A percentile compares a stretch with the other conserved stretches of the same genome.
Conservation (phyloP, 2,113 vertebrate species). For the Cryptoleucopteryx plumbea region DNA sequence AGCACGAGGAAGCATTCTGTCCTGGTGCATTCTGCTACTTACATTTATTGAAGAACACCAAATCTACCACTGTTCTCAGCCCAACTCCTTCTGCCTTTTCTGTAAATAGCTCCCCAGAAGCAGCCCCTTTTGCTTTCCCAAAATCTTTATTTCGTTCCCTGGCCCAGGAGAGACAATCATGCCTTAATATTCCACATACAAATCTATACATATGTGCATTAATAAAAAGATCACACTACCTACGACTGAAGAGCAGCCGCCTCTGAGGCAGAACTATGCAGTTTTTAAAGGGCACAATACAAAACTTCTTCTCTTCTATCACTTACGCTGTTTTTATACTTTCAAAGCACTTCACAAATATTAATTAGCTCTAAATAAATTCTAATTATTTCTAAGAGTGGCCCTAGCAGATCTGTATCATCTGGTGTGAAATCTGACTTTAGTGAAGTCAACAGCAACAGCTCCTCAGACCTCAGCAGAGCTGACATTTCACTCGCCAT, state of each 20-base stretch:
- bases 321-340: neutral
- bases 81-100: neutral
- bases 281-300: neutral
- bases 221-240: neutral
- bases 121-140: neutral
- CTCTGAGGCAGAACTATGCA: neutral
- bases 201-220: neutral
- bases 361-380: slow-evolving; percentile 54
- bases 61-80: neutral
- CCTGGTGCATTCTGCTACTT: neutral
- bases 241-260: neutral
- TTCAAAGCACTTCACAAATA: slow-evolving; percentile 31
- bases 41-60: neutral
- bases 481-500: neutral
- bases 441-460: slow-evolving; percentile 29
- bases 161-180: neutral
- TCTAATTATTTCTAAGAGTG: slow-evolving; percentile 44
- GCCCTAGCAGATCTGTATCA: slow-evolving; percentile 39
- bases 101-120: neutral
- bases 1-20: neutral
- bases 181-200: neutral
- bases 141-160: neutral
- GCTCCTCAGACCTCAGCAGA: slow-evolving; percentile 26
- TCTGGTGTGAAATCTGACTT: slow-evolving; percentile 54
- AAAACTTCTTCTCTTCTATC: slow-evolving; percentile 5